A percentile compares a stretch with the other conserved stretches of the same genome.
phyloP scores from a whole-genome alignment of 2,888 invertebrate genomes.

The Hirtodrosophila confusa region DNA sequence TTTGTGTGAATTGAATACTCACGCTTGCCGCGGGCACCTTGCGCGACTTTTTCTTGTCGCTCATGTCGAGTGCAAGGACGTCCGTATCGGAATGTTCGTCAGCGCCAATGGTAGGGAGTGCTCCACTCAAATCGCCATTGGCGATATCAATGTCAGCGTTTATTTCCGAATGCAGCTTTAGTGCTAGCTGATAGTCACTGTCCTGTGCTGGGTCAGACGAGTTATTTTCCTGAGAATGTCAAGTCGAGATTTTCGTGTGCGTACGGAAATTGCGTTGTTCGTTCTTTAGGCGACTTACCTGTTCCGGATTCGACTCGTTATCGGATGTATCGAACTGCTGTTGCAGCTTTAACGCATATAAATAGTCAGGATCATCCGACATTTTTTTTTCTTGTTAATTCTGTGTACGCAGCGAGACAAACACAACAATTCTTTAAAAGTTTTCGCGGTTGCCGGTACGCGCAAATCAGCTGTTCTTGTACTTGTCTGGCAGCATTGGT shows the following conservation, averaged over 20 bases:
- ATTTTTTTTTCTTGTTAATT: slow-evolving; percentile 36
- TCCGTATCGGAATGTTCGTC: no score
- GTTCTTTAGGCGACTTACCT: slow-evolving; percentile 21
- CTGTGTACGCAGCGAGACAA: slow-evolving; percentile 1
- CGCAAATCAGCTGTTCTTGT: slow-evolving; percentile 25
- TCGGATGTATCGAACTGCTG: slow-evolving; percentile 48
- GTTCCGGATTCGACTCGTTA: not conserved
- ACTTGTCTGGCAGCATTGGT: slow-evolving; percentile 1
- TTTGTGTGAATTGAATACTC: no score
- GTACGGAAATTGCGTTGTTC: not conserved
- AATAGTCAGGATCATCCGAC: slow-evolving; percentile 75
- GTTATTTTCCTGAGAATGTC: not conserved
- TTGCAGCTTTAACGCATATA: slow-evolving; percentile 73
- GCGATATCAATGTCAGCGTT: slow-evolving; percentile 29
- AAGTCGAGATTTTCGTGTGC: not conserved
- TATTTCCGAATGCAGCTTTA: slow-evolving; percentile 69
- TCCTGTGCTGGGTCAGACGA: slow-evolving; percentile 28
- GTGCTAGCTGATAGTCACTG: slow-evolving; percentile 65
- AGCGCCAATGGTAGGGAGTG: no score
- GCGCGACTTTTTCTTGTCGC: no score
- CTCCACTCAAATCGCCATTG: no score
- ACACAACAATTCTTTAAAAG: slow-evolving; percentile 39
- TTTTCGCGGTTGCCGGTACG: slow-evolving; percentile 27
- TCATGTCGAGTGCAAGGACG: no score
- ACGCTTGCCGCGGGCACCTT: no score